phyloP scores from a whole-genome alignment of 2,888 invertebrate genomes.

The Dusona sp. region DNA sequence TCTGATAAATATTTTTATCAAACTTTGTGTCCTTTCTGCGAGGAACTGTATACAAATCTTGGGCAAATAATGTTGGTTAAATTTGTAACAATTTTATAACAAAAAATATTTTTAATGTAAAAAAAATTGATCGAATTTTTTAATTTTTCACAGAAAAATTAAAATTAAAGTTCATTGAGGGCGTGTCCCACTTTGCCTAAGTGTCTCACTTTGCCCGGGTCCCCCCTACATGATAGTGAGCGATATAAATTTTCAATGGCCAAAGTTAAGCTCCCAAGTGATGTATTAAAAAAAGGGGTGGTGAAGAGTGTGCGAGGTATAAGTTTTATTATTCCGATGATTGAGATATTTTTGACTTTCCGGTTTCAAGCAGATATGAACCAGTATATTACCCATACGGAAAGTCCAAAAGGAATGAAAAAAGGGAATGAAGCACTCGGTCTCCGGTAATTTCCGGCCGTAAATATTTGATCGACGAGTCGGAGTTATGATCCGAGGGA shows the following conservation, averaged over 20 bases:
- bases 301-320: background rate
- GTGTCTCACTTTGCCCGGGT: too few relatives aligned
- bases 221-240: background rate
- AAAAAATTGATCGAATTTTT: too few relatives aligned
- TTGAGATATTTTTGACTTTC: conserved; percentile 12
- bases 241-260: background rate
- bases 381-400: background rate
- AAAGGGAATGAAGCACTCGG: background rate
- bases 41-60: too few relatives aligned
- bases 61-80: too few relatives aligned
- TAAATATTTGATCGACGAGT: conserved; percentile 51
- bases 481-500: background rate
- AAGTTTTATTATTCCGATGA: background rate
- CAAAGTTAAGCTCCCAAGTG: background rate
- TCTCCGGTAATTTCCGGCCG: conserved; percentile 38
- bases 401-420: background rate
- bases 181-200: too few relatives aligned
- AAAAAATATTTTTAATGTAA: too few relatives aligned
- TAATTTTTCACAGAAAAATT: too few relatives aligned
- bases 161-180: too few relatives aligned
- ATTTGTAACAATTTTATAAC: too few relatives aligned
- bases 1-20: too few relatives aligned
- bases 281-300: background rate
- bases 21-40: too few relatives aligned
- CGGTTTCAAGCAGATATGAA: conserved; percentile 12